Conservation (phyloP, 64 coral and sea anemone species). For the Dendrophyllia cribrosa region DNA sequence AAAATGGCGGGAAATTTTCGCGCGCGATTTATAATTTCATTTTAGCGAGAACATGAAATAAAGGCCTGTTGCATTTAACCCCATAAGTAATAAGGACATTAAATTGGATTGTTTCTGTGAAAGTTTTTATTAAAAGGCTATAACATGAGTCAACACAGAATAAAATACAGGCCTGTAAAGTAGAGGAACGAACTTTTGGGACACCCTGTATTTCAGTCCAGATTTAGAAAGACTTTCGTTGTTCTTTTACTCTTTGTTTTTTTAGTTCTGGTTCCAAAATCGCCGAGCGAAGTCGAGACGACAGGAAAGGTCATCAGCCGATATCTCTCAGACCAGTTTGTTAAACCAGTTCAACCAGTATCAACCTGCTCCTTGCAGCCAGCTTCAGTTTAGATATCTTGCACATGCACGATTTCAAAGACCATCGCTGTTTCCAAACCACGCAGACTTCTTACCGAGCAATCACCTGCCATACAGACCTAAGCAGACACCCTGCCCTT, state of each 20-base stretch:
- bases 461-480: background rate
- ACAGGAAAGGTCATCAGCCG: background rate
- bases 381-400: background rate
- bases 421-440: background rate
- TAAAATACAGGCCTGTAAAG: too few relatives aligned
- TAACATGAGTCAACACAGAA: too few relatives aligned
- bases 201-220: too few relatives aligned
- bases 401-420: background rate
- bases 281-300: slow-evolving; percentile 7
- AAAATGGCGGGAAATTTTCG: too few relatives aligned
- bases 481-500: background rate
- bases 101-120: too few relatives aligned
- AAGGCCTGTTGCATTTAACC: too few relatives aligned
- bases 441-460: background rate
- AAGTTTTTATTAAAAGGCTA: too few relatives aligned
- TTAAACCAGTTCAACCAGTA: background rate
- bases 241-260: background rate
- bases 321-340: background rate
- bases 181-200: too few relatives aligned
- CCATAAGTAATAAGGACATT: too few relatives aligned
- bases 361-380: background rate
- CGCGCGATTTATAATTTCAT: too few relatives aligned
- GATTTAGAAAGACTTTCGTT: too few relatives aligned
- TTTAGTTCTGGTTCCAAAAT: slow-evolving; percentile 52
- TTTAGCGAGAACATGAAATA: too few relatives aligned